Evolutionary conservation across 2,888 invertebrate species (phyloP).

Genomic region (Cerceris ruficornis): DNA sequence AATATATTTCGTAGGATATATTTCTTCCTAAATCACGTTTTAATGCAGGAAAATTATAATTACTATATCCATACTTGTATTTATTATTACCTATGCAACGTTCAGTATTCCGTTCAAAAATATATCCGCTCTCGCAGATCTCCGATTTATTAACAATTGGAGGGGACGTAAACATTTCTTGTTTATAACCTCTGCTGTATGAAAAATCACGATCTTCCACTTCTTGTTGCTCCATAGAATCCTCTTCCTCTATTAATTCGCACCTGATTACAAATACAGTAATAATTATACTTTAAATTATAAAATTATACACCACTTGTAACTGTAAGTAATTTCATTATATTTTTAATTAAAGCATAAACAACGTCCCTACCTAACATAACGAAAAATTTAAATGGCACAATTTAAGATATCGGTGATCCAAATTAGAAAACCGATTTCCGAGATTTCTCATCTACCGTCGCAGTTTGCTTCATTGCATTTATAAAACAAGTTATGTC

Average conservation of each 20-base stretch:
- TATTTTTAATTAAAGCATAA: no score
- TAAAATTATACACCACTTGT: no score
- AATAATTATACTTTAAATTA: not conserved
- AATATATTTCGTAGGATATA: not conserved
- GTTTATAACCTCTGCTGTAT: slow-evolving; percentile 77
- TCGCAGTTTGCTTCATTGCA: no score
- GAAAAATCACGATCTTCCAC: slow-evolving; percentile 7
- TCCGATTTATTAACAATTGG: slow-evolving; percentile 26
- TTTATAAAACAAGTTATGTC: no score
- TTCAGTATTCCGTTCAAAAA: slow-evolving; percentile 36
- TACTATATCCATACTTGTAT: not conserved
- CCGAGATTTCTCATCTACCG: no score
- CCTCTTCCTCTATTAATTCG: slow-evolving; percentile 13
- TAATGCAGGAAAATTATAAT: no score
- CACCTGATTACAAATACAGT: slow-evolving; percentile 43
- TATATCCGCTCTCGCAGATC: slow-evolving; percentile 44
- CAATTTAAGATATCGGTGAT: no score
- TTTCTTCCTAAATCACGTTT: not conserved
- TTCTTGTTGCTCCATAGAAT: not conserved
- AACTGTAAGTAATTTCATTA: no score
- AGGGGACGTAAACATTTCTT: slow-evolving; percentile 47
- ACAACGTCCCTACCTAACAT: no score
- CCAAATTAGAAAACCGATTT: no score
- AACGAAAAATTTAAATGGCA: no score
- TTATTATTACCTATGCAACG: not conserved